These are phyloP conservation scores for Cyaniris semiargus DNA, from an alignment of 2,888 invertebrate genomes.

Conservation along the genomic window DNA sequence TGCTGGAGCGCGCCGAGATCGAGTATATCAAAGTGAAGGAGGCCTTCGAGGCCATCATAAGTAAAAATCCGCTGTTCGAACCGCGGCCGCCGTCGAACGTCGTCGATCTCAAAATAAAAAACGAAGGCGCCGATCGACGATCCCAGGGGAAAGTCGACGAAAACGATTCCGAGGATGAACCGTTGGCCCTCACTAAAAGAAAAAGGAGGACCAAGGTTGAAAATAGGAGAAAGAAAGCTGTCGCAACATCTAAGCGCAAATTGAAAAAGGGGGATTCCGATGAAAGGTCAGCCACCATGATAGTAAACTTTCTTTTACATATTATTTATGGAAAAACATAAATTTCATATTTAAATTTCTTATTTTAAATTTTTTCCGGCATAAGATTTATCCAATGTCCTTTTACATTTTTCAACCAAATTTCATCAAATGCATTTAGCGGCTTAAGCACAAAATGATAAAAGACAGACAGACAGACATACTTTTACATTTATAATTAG, in stretches of 20 bases:
- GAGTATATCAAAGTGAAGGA: conserved; percentile 65
- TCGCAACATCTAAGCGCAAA: conserved; percentile 47
- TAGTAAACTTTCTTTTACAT: background rate
- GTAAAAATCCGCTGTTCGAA: conserved; percentile 65
- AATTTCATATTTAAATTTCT: no score
- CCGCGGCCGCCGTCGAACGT: conserved; percentile 41
- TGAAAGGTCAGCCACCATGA: conserved; percentile 45
- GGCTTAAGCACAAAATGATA: no score
- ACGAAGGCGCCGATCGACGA: conserved; percentile 36
- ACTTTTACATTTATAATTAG: no score
- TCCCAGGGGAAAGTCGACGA: conserved; percentile 35
- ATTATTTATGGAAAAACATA: background rate
- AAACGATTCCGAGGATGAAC: conserved; percentile 65
- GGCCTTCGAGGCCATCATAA: conserved; percentile 63
- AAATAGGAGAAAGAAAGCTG: conserved; percentile 60
- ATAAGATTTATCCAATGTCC: no score
- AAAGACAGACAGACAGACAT: no score
- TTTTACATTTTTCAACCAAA: no score
- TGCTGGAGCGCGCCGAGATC: conserved; percentile 65
- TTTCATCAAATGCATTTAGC: no score
- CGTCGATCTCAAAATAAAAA: conserved; percentile 51
- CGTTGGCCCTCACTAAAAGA: conserved; percentile 61
- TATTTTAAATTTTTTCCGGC: no score
- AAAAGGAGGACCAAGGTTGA: conserved; percentile 56
- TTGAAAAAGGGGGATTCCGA: conserved; percentile 43